A percentile compares a stretch with the other conserved stretches of the same genome.
phyloP scores from a whole-genome alignment of 2,113 vertebrate species.

The Isurus oxyrinchus region DNA sequence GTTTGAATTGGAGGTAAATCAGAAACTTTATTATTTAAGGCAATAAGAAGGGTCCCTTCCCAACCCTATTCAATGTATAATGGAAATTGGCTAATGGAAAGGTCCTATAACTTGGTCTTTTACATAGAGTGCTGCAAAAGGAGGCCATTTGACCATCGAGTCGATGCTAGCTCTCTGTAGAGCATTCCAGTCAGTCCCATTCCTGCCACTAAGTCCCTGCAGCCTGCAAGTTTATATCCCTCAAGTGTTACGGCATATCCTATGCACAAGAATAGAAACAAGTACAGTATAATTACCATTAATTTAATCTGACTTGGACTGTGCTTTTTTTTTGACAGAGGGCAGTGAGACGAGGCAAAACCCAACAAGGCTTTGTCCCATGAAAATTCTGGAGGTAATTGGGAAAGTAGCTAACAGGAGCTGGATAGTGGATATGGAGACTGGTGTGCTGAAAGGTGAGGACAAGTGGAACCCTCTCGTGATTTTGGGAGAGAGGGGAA shows the following conservation, averaged over 20 bases:
- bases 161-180: no score
- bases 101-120: background rate
- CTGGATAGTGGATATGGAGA: background rate
- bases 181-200: no score
- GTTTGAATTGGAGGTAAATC: background rate
- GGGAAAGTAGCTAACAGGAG: background rate
- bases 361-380: background rate
- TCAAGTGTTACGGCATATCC: background rate
- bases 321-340: background rate
- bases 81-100: background rate
- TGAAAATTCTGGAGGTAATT: background rate
- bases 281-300: background rate
- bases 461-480: no score
- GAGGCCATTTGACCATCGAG: no score
- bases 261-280: background rate
- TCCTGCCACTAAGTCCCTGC: no score
- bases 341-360: background rate
- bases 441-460: background rate
- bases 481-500: no score
- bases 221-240: no score
- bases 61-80: background rate
- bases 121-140: background rate
- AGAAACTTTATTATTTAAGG: background rate
- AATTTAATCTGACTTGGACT: background rate
- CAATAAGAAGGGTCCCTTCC: background rate